A percentile compares a stretch with the other conserved stretches of the same genome.
Conservation (phyloP, 1,140 invertebrate species). For the Bombus superbus region DNA sequence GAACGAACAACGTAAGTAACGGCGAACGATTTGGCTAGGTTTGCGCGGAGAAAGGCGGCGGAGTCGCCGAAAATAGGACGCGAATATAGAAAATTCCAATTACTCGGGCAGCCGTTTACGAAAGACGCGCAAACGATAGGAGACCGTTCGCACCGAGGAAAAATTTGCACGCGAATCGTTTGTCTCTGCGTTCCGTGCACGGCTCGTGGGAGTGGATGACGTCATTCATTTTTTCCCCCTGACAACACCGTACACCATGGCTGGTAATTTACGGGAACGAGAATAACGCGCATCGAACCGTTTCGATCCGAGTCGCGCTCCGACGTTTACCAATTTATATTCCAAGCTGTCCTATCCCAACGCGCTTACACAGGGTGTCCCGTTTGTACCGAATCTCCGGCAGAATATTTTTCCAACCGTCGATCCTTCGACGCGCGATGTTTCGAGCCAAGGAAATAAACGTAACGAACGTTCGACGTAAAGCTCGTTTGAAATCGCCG, state of each 20-base stretch:
- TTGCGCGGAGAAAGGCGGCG: too few relatives aligned
- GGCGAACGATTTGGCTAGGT: too few relatives aligned
- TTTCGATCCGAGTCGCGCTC: background rate
- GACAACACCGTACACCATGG: conserved; percentile 23
- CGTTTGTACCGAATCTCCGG: background rate
- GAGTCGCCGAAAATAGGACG: too few relatives aligned
- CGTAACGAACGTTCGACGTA: too few relatives aligned
- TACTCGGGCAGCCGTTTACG: conserved; percentile 10
- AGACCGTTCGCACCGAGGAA: background rate
- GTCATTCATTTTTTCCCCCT: conserved; percentile 38
- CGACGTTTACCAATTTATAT: background rate
- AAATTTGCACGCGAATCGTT: background rate
- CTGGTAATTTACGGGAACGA: conserved; percentile 18
- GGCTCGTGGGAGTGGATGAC: conserved; percentile 36
- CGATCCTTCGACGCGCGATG: too few relatives aligned
- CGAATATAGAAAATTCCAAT: background rate
- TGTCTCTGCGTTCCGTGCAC: background rate
- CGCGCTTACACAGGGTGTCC: background rate
- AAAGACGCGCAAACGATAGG: background rate
- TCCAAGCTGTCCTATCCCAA: background rate
- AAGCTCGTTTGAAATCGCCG: too few relatives aligned
- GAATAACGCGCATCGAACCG: conserved; percentile 21
- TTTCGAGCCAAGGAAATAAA: too few relatives aligned
- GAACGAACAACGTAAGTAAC: too few relatives aligned
- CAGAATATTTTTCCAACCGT: background rate